phyloP scores from a whole-genome alignment of 2,113 vertebrate species.

The Mola mola region DNA sequence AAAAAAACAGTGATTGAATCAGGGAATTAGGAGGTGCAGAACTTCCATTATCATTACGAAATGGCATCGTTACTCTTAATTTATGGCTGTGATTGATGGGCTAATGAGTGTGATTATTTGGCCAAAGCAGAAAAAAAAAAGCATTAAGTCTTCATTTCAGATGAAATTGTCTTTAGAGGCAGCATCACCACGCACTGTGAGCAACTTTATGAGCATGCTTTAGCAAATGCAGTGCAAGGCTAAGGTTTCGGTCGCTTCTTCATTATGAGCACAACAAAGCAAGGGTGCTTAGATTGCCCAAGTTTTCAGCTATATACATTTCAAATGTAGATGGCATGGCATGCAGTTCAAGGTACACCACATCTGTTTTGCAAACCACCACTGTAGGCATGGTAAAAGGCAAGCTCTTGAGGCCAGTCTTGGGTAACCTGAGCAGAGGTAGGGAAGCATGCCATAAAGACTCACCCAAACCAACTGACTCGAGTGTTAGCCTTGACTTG shows the following conservation, averaged over 20 bases:
- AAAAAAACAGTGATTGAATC: too few relatives aligned
- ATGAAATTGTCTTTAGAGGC: too few relatives aligned
- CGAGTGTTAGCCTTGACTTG: conserved; percentile 46
- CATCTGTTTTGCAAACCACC: conserved; percentile 80
- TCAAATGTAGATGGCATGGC: conserved; percentile 43
- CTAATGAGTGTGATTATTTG: too few relatives aligned
- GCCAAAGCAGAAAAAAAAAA: too few relatives aligned
- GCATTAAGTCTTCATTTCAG: too few relatives aligned
- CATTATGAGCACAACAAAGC: conserved; percentile 51
- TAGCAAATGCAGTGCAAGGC: conserved; percentile 45
- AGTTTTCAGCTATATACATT: conserved; percentile 22
- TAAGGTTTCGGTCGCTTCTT: conserved; percentile 41
- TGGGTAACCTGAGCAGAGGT: conserved; percentile 84
- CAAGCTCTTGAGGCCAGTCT: conserved; percentile 81
- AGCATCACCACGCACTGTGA: conserved; percentile 55
- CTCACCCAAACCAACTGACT: conserved; percentile 39
- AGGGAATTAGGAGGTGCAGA: too few relatives aligned
- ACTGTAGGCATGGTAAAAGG: conserved; percentile 82
- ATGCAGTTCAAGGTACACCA: conserved; percentile 82
- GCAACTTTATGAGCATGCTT: conserved; percentile 56
- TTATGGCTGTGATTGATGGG: too few relatives aligned
- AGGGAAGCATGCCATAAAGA: conserved; percentile 76
- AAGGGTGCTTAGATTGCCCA: conserved; percentile 10
- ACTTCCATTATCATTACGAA: too few relatives aligned
- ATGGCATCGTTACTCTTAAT: too few relatives aligned